Evolutionary conservation across 2,888 invertebrate species (phyloP).

Genomic region (Lasioglossum oenotherae): DNA sequence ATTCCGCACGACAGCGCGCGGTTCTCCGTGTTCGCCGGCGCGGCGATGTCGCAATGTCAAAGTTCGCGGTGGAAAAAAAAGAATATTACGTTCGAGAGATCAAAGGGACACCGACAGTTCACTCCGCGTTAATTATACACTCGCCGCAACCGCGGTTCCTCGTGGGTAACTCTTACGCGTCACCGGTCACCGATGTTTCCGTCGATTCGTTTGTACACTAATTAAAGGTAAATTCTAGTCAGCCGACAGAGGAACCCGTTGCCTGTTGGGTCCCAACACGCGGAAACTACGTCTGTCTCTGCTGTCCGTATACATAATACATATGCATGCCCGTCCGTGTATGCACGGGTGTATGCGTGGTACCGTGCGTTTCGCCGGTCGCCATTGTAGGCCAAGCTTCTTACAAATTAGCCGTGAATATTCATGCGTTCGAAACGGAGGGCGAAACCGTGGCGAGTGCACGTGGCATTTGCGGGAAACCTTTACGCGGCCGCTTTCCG

Average conservation of each 20-base stretch:
- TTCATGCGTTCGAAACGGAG: conserved; percentile 74
- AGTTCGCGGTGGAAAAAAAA: not conserved
- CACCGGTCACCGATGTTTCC: conserved; percentile 65
- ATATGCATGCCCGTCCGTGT: not conserved
- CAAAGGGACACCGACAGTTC: conserved; percentile 39
- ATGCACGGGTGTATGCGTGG: conserved; percentile 32
- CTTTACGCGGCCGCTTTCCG: conserved; percentile 52
- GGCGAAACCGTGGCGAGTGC: conserved; percentile 63
- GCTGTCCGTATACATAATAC: not conserved
- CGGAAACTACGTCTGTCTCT: not conserved
- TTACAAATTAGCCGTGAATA: conserved; percentile 83
- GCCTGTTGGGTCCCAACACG: not conserved
- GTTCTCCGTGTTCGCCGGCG: not conserved
- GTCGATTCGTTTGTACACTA: conserved; percentile 79
- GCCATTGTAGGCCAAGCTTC: conserved; percentile 80
- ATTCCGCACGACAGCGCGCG: not conserved
- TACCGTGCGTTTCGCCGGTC: conserved; percentile 31
- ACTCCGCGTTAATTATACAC: conserved; percentile 47
- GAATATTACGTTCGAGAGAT: conserved; percentile 41
- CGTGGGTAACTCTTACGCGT: conserved; percentile 23
- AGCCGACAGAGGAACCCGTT: conserved; percentile 36
- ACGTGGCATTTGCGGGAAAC: conserved; percentile 49
- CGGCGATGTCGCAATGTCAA: not conserved
- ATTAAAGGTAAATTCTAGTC: conserved; percentile 82
- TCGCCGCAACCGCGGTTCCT: conserved; percentile 21